phyloP scores from a whole-genome alignment of 2,113 vertebrate species.

The Brachypodius melanocephalos region DNA sequence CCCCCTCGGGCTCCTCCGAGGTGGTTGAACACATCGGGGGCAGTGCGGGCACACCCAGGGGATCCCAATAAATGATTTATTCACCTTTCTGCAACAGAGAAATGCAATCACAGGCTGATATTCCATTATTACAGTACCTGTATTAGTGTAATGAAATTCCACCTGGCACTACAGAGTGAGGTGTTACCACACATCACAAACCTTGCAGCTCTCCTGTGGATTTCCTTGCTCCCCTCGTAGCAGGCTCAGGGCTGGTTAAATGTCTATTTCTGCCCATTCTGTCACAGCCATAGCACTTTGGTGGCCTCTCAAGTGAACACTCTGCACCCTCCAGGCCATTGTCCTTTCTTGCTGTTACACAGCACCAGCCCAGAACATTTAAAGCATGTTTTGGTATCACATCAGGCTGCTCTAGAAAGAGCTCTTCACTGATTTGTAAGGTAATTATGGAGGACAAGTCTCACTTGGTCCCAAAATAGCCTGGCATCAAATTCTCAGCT shows the following conservation, averaged over 20 bases:
- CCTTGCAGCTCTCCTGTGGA: background rate
- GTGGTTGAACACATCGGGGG: too few relatives aligned
- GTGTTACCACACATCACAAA: background rate
- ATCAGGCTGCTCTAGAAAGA: background rate
- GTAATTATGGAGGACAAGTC: background rate
- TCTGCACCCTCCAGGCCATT: background rate
- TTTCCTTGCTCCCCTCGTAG: background rate
- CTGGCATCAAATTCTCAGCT: background rate
- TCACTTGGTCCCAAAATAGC: background rate
- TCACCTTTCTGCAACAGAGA: background rate
- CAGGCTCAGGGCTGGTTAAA: background rate
- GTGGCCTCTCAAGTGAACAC: background rate
- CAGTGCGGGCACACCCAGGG: fast-evolving
- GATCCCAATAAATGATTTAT: background rate
- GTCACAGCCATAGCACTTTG: background rate
- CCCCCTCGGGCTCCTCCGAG: background rate
- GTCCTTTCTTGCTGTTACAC: background rate
- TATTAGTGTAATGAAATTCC: background rate
- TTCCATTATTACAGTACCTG: background rate
- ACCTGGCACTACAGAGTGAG: background rate
- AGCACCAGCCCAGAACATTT: background rate
- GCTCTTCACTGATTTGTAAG: background rate
- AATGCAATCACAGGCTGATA: background rate
- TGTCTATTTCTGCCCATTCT: background rate
- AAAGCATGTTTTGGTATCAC: background rate